Evolutionary conservation across 2,888 invertebrate genomes (phyloP), one percentile per base, ranked within the genome.

Genomic region (Acanthacorydalis orientalis): DNA sequence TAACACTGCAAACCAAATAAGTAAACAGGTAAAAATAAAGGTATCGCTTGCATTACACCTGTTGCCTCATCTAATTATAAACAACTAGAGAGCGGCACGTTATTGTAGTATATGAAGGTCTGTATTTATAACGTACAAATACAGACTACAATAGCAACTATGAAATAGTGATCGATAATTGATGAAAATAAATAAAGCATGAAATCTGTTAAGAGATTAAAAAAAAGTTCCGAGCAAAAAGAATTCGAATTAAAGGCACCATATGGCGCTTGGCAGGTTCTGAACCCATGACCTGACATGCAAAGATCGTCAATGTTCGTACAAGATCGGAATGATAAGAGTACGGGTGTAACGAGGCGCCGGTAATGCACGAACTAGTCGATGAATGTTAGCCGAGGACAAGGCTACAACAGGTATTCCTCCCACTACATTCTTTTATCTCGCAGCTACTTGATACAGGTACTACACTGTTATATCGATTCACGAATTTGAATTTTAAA

Each of bases 161-260:
- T 12, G 15, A 7, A 38, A 38, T 15, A 38, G 15, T 38, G 15
- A 16, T 38, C 14, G 39, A n/a, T 38, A 38, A 38, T 38, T 38
- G 39, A 38, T 16, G 39, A 50, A 53, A 53, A 54, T 53, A 54
- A 53, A 51, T 53, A 51, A 50, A 50, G 49, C 52, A 48, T 52
- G 51, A 55, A 55, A 55, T 53, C 51, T 49, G 51, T 52, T 50
- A 51, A 53, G 48, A 53, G 53, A 53, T 52, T 53, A 51, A 50
- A 53, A 53, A 52, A 51, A 53, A 53, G 51, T 51, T 48, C 44
- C 45, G 46, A 45, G 51, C 53, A 51, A 54, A 53, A 54, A 53
- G 52, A 54, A 51, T 48, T 38, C 49, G 50, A 51, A 51, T 50
- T 46, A 47, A 52, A 50, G 50, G 43, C 51, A 49, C 55, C 55